Base-by-base conservation (phyloP, 2,797 vertebrate species). In the Clarias pachynema region DNA sequence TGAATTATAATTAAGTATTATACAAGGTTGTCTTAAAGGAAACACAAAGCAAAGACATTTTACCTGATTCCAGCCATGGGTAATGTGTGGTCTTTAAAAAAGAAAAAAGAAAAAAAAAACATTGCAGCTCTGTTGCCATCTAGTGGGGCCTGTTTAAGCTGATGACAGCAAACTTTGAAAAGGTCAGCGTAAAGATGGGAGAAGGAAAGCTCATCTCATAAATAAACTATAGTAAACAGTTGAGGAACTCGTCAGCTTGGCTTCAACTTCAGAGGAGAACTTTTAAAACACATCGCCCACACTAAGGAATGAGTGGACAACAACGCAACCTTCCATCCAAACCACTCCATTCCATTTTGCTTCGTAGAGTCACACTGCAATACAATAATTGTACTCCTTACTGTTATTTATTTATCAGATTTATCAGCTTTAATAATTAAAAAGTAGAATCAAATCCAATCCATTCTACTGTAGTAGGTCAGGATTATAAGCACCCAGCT, bases 101-200 rank as follows among this genome's bases (percentile, higher is more conserved):
- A 14, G 29, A 74, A 18, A 49, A 60, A 18, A 60, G 26, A n/a
- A 7, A 49, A 29, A 31, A 74, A 84, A 16, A 26, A 3, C 63
- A 44, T 77, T 83, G 72, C 49, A 84, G 31, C 82, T 66, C 81
- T 87, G 63, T 85, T 84, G 88, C 86, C 88, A 89, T 87, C 86
- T 87, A 78, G 86, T 79, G 88, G 84, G 65, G 68, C 7, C 24
- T 6, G 8, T 59, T 80, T 59, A 57, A 10, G 26, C 53, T 59
- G 66, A n/a, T 53, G 3, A 57, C n/a, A 49, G 18, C 4, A 57
- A 37, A 40, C 72, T 44, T 26, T 79, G 22, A 65, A 79, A 63
- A 82, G 37, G 72, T 60, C 79, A 68, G 24, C 40, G 22, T 16
- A 49, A 34, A 86, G 34, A 65, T n/a, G 31, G 10, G 34, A 59